Evolutionary conservation across 2,113 vertebrate genomes (phyloP).

Genomic region (Australoheros scitulus): DNA sequence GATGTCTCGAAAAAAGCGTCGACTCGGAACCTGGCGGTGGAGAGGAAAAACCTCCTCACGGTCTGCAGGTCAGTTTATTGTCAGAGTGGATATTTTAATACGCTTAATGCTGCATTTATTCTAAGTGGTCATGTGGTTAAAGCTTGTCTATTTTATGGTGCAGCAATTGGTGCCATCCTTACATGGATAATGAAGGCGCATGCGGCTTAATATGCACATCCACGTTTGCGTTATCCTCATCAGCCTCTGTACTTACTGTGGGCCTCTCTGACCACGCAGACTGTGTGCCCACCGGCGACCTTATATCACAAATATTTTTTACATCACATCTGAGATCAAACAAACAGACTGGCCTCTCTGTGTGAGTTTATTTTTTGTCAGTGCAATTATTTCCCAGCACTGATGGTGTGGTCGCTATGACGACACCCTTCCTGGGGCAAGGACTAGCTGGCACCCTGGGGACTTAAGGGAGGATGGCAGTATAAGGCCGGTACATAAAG

Average conservation of each 20-base stretch:
- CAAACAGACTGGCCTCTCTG: not conserved
- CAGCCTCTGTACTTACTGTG: not conserved
- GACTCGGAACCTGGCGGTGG: conserved; percentile 86
- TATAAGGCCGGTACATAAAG: conserved; percentile 7
- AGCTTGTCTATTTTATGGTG: not conserved
- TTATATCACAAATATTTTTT: not conserved
- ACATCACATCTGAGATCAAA: not conserved
- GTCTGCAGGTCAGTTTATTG: conserved; percentile 86
- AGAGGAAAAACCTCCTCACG: conserved; percentile 90
- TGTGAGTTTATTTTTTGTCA: conserved; percentile 61
- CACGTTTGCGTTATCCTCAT: conserved; percentile 24
- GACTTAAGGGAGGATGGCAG: conserved; percentile 38
- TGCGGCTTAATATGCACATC: conserved; percentile 5
- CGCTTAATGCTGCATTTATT: not conserved
- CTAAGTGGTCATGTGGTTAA: not conserved
- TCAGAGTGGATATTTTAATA: no score
- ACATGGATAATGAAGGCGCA: not conserved
- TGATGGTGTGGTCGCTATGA: conserved; percentile 82
- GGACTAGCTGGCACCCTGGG: conserved; percentile 70
- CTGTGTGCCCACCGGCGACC: not conserved
- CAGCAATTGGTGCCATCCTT: not conserved
- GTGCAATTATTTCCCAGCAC: conserved; percentile 23
- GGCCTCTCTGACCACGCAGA: not conserved
- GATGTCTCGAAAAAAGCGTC: conserved; percentile 85
- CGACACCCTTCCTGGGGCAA: conserved; percentile 76